phyloP scores from a whole-genome alignment of 2,797 vertebrate species.

The Antennarius maculatus region DNA sequence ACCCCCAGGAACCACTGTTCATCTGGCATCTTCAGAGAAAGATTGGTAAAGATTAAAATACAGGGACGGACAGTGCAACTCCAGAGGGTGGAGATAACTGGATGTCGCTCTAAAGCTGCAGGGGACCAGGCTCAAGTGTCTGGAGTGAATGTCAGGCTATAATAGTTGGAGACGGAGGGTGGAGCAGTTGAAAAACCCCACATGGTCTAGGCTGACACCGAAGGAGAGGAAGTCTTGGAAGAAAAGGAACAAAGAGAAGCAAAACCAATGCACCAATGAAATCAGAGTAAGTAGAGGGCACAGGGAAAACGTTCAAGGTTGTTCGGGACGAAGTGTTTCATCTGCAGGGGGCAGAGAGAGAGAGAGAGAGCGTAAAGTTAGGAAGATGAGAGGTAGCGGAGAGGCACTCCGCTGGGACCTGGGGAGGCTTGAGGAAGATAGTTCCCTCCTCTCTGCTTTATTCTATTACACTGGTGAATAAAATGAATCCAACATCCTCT shows the following conservation, averaged over 20 bases:
- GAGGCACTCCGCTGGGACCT: conserved; percentile 40
- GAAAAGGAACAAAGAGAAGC: conserved; percentile 23
- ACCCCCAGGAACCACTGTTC: conserved; percentile 26
- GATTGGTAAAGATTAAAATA: conserved; percentile 12
- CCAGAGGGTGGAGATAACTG: conserved; percentile 29
- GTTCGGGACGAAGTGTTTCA: conserved; percentile 29
- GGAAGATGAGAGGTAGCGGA: conserved; percentile 15
- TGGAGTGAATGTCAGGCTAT: conserved; percentile 34
- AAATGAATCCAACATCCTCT: conserved; percentile 71
- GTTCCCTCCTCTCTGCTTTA: conserved; percentile 60
- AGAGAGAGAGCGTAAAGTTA: conserved; percentile 11
- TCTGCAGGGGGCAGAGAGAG: conserved; percentile 21
- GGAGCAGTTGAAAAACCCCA: conserved; percentile 36
- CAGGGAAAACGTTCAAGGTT: conserved; percentile 53
- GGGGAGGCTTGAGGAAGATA: conserved; percentile 46
- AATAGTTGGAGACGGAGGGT: conserved; percentile 31
- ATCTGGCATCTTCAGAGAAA: conserved; percentile 23
- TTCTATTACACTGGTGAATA: conserved; percentile 71
- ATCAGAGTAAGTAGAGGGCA: neutral
- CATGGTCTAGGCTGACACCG: conserved; percentile 42
- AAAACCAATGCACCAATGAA: conserved; percentile 22
- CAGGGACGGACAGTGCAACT: conserved; percentile 17
- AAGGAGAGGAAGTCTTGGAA: conserved; percentile 20
- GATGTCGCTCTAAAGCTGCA: conserved; percentile 40
- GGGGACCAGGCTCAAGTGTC: conserved; percentile 51